Conservation (phyloP, 2,888 invertebrate genomes). For the Rugalucina vietnamica region DNA sequence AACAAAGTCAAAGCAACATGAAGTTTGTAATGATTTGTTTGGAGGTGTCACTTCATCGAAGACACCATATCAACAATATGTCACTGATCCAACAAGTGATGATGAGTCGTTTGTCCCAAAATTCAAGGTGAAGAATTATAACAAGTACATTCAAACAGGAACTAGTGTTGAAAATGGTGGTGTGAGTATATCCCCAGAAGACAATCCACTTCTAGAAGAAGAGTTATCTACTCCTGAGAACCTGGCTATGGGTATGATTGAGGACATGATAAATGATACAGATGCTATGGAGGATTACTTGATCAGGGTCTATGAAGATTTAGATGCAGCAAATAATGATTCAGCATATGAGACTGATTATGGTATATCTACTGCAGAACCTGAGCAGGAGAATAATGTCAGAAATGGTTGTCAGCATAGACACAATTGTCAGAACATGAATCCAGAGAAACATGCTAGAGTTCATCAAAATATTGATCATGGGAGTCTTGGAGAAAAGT, state of each 20-base stretch:
- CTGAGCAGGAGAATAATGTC: slow-evolving; percentile 25
- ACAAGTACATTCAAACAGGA: slow-evolving; percentile 87
- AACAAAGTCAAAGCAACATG: slow-evolving; percentile 37
- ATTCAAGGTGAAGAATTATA: slow-evolving; percentile 87
- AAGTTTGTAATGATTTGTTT: slow-evolving; percentile 70
- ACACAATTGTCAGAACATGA: background rate
- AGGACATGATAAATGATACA: slow-evolving; percentile 58
- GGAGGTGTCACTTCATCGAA: slow-evolving; percentile 68
- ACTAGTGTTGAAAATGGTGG: slow-evolving; percentile 47
- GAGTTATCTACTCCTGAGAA: slow-evolving; percentile 55
- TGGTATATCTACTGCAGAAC: slow-evolving; percentile 35
- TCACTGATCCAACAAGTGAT: slow-evolving; percentile 39
- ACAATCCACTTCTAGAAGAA: slow-evolving; percentile 9
- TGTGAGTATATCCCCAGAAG: slow-evolving; percentile 3
- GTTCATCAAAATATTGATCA: slow-evolving; percentile 8
- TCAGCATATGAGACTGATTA: slow-evolving; percentile 64
- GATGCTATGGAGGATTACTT: slow-evolving; percentile 27
- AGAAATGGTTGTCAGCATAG: background rate
- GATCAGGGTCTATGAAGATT: slow-evolving; percentile 41
- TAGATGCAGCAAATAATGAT: slow-evolving; percentile 58
- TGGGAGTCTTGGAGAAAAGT: slow-evolving; percentile 36
- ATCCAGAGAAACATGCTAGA: background rate
- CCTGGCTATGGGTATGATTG: slow-evolving; percentile 55
- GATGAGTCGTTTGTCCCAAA: slow-evolving; percentile 87
- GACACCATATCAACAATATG: slow-evolving; percentile 70